phyloP scores from a whole-genome alignment of 2,113 vertebrate genomes.

The Hemichromis elongatus region DNA sequence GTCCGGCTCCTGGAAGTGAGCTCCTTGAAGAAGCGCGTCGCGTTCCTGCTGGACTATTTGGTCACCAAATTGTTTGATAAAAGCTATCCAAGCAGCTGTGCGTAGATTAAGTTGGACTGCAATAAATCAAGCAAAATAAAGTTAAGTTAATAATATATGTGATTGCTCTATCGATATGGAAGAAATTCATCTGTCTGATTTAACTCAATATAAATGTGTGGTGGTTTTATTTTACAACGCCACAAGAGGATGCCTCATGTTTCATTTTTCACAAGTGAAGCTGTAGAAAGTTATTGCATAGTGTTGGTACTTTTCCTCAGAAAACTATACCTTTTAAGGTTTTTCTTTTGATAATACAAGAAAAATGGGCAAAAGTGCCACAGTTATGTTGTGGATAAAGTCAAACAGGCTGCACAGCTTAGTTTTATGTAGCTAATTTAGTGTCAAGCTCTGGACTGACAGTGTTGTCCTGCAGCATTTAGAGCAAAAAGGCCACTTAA shows the following conservation, averaged over 20 bases:
- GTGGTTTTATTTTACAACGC: neutral
- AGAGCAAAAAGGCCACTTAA: neutral
- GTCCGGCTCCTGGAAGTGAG: constrained; percentile 72
- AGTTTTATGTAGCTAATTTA: constrained; percentile 32
- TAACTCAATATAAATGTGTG: neutral
- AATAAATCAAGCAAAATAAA: neutral
- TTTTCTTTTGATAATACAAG: neutral
- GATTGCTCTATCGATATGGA: neutral
- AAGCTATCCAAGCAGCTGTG: neutral
- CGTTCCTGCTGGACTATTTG: constrained; percentile 9
- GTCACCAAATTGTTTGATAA: neutral
- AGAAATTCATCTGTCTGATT: neutral
- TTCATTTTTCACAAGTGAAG: neutral
- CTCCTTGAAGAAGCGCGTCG: neutral
- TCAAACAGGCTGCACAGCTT: constrained; percentile 45
- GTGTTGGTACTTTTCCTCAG: neutral
- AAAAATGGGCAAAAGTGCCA: neutral
- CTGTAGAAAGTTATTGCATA: neutral
- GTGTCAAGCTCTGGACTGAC: neutral
- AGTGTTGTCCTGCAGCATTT: neutral
- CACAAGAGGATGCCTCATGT: neutral
- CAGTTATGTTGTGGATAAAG: neutral
- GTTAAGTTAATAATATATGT: neutral
- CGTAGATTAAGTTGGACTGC: neutral
- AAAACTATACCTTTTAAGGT: neutral